Conservation (phyloP, 1,140 invertebrate genomes). For the Atta cephalotes region DNA sequence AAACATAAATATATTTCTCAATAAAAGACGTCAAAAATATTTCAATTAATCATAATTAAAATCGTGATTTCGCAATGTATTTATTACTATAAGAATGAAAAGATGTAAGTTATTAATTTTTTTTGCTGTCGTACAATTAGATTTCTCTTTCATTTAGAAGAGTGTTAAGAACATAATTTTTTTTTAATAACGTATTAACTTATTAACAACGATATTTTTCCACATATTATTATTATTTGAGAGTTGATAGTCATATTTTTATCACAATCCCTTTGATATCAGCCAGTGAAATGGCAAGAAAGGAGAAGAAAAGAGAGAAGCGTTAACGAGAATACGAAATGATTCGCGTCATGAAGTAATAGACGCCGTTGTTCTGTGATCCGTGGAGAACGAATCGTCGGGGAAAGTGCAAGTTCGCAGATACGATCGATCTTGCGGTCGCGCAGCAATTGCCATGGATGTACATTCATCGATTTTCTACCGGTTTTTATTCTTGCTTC, state of each 20-base stretch:
- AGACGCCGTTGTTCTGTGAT: slow-evolving; percentile 47
- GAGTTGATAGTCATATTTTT: neutral
- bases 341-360: slow-evolving; percentile 14
- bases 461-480: slow-evolving; percentile 11
- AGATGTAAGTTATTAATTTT: neutral
- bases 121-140: neutral
- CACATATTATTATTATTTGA: too few species aligned
- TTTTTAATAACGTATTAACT: too few species aligned
- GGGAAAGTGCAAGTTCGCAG: slow-evolving; percentile 61
- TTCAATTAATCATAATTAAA: slow-evolving; percentile 4
- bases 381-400: slow-evolving; percentile 61
- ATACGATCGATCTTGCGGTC: slow-evolving; percentile 47
- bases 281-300: neutral
- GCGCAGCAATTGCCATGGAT: slow-evolving; percentile 17
- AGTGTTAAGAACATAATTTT: neutral
- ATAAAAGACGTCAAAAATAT: neutral
- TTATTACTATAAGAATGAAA: neutral
- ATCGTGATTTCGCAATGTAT: neutral
- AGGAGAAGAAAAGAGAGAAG: slow-evolving; percentile 27
- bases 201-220: too few species aligned
- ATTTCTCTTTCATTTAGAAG: neutral
- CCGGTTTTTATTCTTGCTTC: slow-evolving; percentile 17
- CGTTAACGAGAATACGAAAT: slow-evolving; percentile 41
- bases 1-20: neutral
- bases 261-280: neutral